phyloP scores from a whole-genome alignment of 2,113 vertebrate species.

The Cottus gobio region DNA sequence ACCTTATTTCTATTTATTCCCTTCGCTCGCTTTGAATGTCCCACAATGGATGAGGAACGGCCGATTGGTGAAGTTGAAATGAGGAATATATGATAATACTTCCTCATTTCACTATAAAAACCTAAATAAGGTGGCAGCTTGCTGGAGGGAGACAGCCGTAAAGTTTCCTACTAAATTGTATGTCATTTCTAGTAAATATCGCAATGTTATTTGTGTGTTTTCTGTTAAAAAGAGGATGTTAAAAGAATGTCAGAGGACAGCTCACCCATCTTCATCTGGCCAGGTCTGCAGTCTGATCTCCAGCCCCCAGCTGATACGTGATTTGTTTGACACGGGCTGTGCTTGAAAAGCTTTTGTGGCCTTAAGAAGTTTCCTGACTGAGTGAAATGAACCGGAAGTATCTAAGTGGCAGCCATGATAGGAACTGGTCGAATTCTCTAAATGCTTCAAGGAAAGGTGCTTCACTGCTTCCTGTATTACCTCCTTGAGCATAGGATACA shows the following conservation, averaged over 20 bases:
- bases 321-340: neutral
- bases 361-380: neutral
- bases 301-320: neutral
- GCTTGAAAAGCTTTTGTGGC: neutral
- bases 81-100: neutral
- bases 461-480: too few species aligned
- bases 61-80: neutral
- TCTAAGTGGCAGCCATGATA: too few species aligned
- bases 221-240: neutral
- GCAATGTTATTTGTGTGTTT: neutral
- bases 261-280: neutral
- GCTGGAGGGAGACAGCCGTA: neutral
- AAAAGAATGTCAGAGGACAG: neutral
- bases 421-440: too few species aligned
- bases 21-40: neutral
- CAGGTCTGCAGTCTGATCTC: neutral
- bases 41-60: neutral
- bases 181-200: neutral
- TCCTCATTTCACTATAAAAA: neutral
- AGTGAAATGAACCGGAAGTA: neutral
- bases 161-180: neutral
- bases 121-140: neutral
- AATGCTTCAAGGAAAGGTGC: too few species aligned
- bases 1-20: neutral
- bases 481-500: neutral